Percentiles rank a stretch among this genome's conserved stretches.
Conservation (phyloP, 2,797 vertebrate species). For the Setipinna tenuifilis region DNA sequence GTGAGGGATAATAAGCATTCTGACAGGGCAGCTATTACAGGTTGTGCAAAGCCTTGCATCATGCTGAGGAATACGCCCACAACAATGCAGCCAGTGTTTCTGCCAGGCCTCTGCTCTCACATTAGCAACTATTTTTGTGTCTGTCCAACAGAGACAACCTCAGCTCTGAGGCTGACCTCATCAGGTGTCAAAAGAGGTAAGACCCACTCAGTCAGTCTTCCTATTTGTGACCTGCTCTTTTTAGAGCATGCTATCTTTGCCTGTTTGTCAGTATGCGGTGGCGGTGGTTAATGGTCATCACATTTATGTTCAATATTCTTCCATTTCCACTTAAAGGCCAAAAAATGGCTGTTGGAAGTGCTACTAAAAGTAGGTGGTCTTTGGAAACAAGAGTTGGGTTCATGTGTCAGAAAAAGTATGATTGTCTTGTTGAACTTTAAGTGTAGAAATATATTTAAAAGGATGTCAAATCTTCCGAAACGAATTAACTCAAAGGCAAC, state of each 20-base stretch:
- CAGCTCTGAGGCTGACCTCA: slow-evolving; percentile 63
- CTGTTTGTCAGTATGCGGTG: neutral
- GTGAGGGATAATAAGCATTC: slow-evolving; percentile 7
- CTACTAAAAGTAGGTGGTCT: no score
- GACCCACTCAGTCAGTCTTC: slow-evolving; percentile 23
- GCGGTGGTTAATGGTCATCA: neutral
- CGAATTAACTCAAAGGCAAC: no score
- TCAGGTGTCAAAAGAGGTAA: slow-evolving; percentile 65
- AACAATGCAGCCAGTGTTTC: neutral
- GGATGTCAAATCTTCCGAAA: no score
- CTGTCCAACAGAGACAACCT: slow-evolving; percentile 61
- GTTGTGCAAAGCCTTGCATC: neutral
- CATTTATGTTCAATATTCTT: no score
- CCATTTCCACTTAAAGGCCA: no score
- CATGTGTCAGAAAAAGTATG: no score
- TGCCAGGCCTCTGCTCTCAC: neutral
- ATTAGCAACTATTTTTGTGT: slow-evolving; percentile 6
- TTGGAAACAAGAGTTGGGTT: no score
- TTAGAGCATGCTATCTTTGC: neutral
- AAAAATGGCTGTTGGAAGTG: no score
- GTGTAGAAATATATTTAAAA: no score
- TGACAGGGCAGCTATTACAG: neutral
- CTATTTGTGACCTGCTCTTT: neutral
- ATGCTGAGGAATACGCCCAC: neutral
- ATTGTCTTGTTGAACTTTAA: no score